These are phyloP conservation scores for Netelia fuscicornis DNA, from an alignment of 2,888 invertebrate genomes.

Conservation along the genomic window DNA sequence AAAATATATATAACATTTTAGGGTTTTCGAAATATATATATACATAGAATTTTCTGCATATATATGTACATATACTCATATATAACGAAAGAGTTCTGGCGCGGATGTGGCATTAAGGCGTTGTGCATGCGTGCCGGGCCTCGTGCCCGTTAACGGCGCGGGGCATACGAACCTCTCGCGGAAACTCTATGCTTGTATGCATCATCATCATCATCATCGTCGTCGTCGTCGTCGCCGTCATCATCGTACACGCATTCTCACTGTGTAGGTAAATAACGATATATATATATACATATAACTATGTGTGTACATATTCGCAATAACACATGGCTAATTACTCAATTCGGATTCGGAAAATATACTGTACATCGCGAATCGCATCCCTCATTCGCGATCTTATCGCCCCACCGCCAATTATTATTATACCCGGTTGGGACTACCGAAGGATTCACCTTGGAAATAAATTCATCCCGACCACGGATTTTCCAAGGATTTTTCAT, in stretches of 20 bases:
- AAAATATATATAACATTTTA: no score
- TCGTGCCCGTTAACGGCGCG: slow-evolving; percentile 62
- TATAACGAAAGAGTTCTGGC: slow-evolving; percentile 34
- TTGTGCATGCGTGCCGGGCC: slow-evolving; percentile 64
- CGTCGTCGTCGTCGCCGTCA: slow-evolving; percentile 22
- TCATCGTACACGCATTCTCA: slow-evolving; percentile 18
- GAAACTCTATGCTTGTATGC: slow-evolving; percentile 51
- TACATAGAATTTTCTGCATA: no score
- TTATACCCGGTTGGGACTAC: neutral
- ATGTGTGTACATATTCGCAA: slow-evolving; percentile 3
- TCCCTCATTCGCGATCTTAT: slow-evolving; percentile 56
- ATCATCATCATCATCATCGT: slow-evolving; percentile 42
- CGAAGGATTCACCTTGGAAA: slow-evolving; percentile 45
- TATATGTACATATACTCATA: neutral
- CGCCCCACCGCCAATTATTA: slow-evolving; percentile 55
- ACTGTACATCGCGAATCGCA: slow-evolving; percentile 51
- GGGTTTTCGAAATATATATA: no score
- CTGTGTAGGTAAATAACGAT: neutral
- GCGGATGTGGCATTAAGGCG: slow-evolving; percentile 66
- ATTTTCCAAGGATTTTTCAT: slow-evolving; percentile 28
- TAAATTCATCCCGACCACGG: neutral
- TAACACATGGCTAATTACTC: slow-evolving; percentile 60
- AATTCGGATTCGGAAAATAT: slow-evolving; percentile 64
- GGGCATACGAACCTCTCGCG: slow-evolving; percentile 41
- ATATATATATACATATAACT: slow-evolving; percentile 4